Base-by-base conservation (phyloP, 2,113 vertebrate genomes). In the Heterocephalus glaber region DNA sequence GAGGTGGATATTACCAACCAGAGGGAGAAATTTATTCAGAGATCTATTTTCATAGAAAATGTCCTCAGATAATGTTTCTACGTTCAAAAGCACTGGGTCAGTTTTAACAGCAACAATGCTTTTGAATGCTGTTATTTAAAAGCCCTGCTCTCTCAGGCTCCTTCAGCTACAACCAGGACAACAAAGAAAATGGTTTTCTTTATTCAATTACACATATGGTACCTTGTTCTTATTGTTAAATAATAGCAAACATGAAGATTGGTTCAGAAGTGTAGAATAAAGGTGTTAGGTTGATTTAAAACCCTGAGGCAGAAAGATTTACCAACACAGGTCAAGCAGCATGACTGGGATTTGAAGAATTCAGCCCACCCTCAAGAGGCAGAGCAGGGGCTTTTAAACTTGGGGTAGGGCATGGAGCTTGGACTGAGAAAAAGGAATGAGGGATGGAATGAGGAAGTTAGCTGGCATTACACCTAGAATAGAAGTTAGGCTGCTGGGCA, bases 31-130 rank as follows among this genome's bases (percentile, higher is more conserved):
- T 90, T 80, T 92, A 87, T 88, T 96, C 47, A 60, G 19, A 89
- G 7, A 80, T 93, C 20, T 86, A 91, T 84, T 95, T 95, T 86
- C 22, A 96, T 90, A 96, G 22, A 92, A 96, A 94, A 97, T 94
- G 58, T 90, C 66, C 72, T 92, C 38, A 82, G 56, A 89, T 63
- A 54, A 17, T 65, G 24, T 58, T 93, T 68, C 90, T 86, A 96
- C 66, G 47, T 92, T 91, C 65, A 76, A 97, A 95, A 91, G 13
- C 19, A 56, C 44, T 76, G 33, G 33, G 10, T 92, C 76, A 80
- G 65, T 91, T 47, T 96, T 98, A 56, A 90, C 22, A 94, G 61
- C 30, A 97, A n/a, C 35, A 92, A 89, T 61, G 17, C 41, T 52
- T 41, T 90, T 97, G 74, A 96, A 86, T 6, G 41, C 41, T 94